Conservation (phyloP, 2,888 invertebrate species). For the Willowsia nigromaculata region DNA sequence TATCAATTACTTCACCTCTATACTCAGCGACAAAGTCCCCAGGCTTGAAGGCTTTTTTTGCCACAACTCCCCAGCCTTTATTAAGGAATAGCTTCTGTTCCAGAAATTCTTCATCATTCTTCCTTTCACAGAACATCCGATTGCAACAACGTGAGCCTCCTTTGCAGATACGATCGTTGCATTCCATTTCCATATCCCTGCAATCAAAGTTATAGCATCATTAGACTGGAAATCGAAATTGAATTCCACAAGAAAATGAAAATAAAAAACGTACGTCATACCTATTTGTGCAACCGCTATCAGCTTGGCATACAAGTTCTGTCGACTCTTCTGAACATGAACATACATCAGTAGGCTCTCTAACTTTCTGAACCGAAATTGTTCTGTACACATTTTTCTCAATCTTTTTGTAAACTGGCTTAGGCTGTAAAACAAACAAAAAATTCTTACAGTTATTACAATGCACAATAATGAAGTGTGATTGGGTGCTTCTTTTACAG, state of each 20-base stretch:
- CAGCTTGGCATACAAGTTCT: slow-evolving; percentile 53
- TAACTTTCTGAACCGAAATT: slow-evolving; percentile 3
- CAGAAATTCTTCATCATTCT: slow-evolving; percentile 59
- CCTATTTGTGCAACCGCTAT: slow-evolving; percentile 75
- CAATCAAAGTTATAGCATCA: neutral
- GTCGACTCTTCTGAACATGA: slow-evolving; percentile 57
- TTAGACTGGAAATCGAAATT: neutral
- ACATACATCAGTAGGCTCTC: slow-evolving; percentile 59
- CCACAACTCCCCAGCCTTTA: slow-evolving; percentile 76
- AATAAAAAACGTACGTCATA: neutral
- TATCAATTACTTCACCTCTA: slow-evolving; percentile 76
- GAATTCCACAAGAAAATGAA: neutral
- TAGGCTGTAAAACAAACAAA: slow-evolving; percentile 60
- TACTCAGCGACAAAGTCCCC: slow-evolving; percentile 77
- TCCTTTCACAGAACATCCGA: slow-evolving; percentile 72
- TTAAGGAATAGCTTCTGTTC: slow-evolving; percentile 53
- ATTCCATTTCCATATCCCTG: slow-evolving; percentile 75
- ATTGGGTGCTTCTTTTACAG: too few relatives aligned
- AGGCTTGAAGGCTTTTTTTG: slow-evolving; percentile 51
- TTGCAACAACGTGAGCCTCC: slow-evolving; percentile 71
- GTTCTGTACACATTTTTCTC: slow-evolving; percentile 74
- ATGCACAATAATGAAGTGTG: too few relatives aligned
- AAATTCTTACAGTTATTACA: too few relatives aligned
- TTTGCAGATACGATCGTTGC: slow-evolving; percentile 73
- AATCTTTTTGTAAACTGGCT: slow-evolving; percentile 75